phyloP scores from a whole-genome alignment of 1,140 invertebrate species.

The Thalassaphorura encarpata region DNA sequence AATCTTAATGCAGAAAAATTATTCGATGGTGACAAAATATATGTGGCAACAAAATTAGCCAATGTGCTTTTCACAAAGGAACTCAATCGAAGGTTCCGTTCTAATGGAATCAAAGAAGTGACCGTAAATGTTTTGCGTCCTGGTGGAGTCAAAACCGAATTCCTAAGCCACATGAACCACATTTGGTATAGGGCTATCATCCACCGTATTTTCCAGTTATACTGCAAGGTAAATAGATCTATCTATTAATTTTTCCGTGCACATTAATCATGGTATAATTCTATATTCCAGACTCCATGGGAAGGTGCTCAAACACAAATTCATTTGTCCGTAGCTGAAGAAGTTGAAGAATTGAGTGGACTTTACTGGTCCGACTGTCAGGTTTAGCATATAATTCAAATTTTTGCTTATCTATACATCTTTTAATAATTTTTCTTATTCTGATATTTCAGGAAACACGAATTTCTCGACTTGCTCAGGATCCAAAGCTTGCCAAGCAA shows the following conservation, averaged over 20 bases:
- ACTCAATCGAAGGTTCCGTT: constrained; percentile 55
- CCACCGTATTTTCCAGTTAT: not conserved
- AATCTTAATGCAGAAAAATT: constrained; percentile 61
- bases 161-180: not conserved
- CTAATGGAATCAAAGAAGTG: constrained; percentile 28
- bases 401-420: too few relatives aligned
- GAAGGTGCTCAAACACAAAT: constrained; percentile 39
- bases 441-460: not conserved
- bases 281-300: too few relatives aligned
- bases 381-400: not conserved
- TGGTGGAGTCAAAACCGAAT: constrained; percentile 11
- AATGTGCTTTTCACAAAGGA: constrained; percentile 77
- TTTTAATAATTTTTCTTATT: not conserved
- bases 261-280: too few relatives aligned
- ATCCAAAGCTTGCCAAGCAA: constrained; percentile 36
- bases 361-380: constrained; percentile 40
- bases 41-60: constrained; percentile 75
- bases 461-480: constrained; percentile 23
- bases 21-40: constrained; percentile 56
- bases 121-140: constrained; percentile 11
- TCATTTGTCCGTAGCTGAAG: constrained; percentile 36
- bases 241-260: too few relatives aligned
- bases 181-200: not conserved
- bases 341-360: constrained; percentile 36
- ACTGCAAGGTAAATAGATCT: not conserved